Evolutionary conservation across 2,888 invertebrate genomes (phyloP).

Genomic region (Protodeltote pygarga): DNA sequence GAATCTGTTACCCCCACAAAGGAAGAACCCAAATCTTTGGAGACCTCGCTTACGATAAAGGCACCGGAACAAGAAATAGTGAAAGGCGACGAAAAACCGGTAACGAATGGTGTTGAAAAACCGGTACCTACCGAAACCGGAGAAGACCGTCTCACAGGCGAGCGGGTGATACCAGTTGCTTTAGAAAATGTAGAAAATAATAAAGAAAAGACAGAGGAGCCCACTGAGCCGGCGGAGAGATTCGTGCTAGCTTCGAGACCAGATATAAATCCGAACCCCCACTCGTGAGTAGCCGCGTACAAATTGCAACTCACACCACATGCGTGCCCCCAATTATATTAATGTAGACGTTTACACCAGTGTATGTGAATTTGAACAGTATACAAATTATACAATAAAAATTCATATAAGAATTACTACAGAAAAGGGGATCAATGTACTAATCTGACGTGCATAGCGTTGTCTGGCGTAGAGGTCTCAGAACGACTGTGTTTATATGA

Average conservation of each 20-base stretch:
- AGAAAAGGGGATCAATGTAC: constrained; percentile 27
- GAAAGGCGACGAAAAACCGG: constrained; percentile 15
- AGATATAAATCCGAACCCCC: constrained; percentile 79
- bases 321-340: constrained; percentile 60
- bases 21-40: constrained; percentile 56
- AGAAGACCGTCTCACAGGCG: constrained; percentile 38
- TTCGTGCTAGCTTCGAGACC: constrained; percentile 72
- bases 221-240: constrained; percentile 45
- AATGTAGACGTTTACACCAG: constrained; percentile 42
- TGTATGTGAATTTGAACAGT: constrained; percentile 55
- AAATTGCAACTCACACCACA: constrained; percentile 61
- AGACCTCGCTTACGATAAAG: constrained; percentile 50
- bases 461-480: constrained; percentile 34
- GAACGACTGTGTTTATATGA: constrained; percentile 30
- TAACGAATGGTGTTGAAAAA: constrained; percentile 12
- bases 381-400: neutral
- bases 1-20: constrained; percentile 74
- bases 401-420: neutral
- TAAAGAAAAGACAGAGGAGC: constrained; percentile 22
- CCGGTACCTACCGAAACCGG: constrained; percentile 12
- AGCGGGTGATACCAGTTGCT: constrained; percentile 44
- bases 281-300: constrained; percentile 82
- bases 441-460: constrained; percentile 12
- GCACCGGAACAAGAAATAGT: constrained; percentile 44
- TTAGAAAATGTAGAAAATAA: constrained; percentile 34